Base-by-base conservation (phyloP, 2,797 vertebrate genomes). In the Falco rusticolus region DNA sequence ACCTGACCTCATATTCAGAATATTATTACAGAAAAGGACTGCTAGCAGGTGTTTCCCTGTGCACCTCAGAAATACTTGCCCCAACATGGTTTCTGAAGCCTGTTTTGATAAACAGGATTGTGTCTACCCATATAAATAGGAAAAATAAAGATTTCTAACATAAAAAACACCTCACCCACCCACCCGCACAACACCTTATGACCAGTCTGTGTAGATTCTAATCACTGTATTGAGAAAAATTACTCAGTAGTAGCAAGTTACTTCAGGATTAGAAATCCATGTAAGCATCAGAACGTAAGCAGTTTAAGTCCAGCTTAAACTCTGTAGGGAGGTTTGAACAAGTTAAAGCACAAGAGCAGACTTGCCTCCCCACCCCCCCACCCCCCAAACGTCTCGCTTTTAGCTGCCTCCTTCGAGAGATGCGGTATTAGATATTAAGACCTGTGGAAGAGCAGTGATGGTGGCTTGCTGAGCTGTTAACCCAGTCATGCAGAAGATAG, bases 331-430 rank as follows among this genome's bases (percentile, higher is more conserved):
- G 33, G 59, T 33, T 10, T 65, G 60, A 77, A 70, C 41, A 88
- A 53, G 25, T n/a, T 48, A 66, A 75, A 83, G 69, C 53, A 86
- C 41, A 84, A 76, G 77, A 39, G 26, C 29, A 77, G 31, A 60
- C 21, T 47, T 47, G n/a, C 22, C 16, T 56, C 5, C 1, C 0
- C 20, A 21, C 39, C 5, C 22, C 16, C 56, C 5, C 1, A 0
- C 20, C 25, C 39, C 5, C 8, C 8, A 6, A 1, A 28, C 1
- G 8, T 29, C 63, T 37, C 71, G 24, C 39, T 89, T 91, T 89
- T 26, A 24, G 39, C 34, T 72, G n/a, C 9, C 57, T 74, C 48
- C 72, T 75, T 86, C 29, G 41, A 45, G 61, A 61, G 77, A 13
- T 22, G n/a, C 53, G 83, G 0, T 41, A 33, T 70, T 60, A 56